A percentile compares a stretch with the other conserved stretches of the same genome.
Evolutionary conservation across 2,888 invertebrate species (phyloP).

Genomic region (Morpho helenor): DNA sequence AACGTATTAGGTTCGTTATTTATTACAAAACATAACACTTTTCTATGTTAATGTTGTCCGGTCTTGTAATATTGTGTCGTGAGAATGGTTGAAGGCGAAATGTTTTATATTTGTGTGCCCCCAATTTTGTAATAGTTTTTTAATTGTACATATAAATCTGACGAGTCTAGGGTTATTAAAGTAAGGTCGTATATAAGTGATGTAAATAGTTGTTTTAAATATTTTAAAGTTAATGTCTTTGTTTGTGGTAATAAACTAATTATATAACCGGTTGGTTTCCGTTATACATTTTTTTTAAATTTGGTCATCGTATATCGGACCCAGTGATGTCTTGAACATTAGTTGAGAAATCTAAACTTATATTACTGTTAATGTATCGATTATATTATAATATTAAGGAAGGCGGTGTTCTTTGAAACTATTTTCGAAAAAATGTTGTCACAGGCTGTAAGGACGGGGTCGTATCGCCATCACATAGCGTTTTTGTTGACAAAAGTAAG

Average conservation of each 20-base stretch:
- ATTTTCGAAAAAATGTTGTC: no score
- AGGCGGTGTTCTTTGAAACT: no score
- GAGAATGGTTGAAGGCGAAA: slow-evolving; percentile 22
- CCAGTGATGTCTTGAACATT: background rate
- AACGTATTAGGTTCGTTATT: slow-evolving; percentile 19
- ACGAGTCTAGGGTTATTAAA: slow-evolving; percentile 16
- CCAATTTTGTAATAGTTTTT: slow-evolving; percentile 21
- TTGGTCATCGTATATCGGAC: background rate
- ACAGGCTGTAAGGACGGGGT: no score
- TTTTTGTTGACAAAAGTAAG: no score
- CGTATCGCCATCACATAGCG: no score
- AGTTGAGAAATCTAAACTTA: background rate
- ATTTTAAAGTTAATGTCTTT: slow-evolving; percentile 14
- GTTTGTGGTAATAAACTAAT: slow-evolving; percentile 8
- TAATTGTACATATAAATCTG: slow-evolving; percentile 19
- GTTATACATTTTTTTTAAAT: slow-evolving; percentile 7
- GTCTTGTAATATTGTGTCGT: slow-evolving; percentile 21
- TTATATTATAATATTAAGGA: no score
- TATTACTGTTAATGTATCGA: background rate
- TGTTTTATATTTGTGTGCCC: slow-evolving; percentile 11
- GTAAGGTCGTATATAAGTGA: slow-evolving; percentile 10
- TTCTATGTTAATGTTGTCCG: slow-evolving; percentile 27
- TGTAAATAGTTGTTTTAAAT: slow-evolving; percentile 11
- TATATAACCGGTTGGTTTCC: slow-evolving; percentile 4
- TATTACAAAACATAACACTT: slow-evolving; percentile 22